phyloP scores from a whole-genome alignment of 2,888 invertebrate genomes.

The Philereme transversata region DNA sequence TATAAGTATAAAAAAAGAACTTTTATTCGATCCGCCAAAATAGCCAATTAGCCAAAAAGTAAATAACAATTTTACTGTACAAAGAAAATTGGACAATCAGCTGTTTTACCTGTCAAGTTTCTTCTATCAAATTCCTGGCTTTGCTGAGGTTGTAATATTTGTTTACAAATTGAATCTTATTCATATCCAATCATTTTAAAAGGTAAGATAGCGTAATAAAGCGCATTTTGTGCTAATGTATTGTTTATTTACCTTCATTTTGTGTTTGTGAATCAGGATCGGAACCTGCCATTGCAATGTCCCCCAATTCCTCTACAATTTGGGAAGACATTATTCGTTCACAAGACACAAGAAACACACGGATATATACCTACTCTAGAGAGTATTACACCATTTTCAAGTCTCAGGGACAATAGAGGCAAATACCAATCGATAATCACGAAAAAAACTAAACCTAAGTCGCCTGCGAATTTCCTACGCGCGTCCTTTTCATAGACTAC shows the following conservation, averaged over 20 bases:
- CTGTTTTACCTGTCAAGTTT: conserved; percentile 21
- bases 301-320: conserved; percentile 66
- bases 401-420: neutral
- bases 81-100: conserved; percentile 8
- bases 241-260: conserved; percentile 72
- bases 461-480: neutral
- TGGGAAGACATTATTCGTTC: conserved; percentile 50
- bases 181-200: no score
- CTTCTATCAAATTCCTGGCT: neutral
- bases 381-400: conserved; percentile 11
- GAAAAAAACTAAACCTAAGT: neutral
- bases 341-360: conserved; percentile 4
- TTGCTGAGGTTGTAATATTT: neutral
- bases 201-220: conserved; percentile 7
- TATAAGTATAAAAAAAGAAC: no score
- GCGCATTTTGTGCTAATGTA: conserved; percentile 38
- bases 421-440: neutral
- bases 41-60: no score
- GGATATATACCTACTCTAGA: conserved; percentile 3
- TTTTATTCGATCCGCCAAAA: no score
- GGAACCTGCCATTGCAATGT: conserved; percentile 64
- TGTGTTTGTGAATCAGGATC: conserved; percentile 75
- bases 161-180: no score
- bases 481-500: conserved; percentile 2
- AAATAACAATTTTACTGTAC: no score